Evolutionary conservation across 2,113 vertebrate genomes (phyloP), one percentile per base, ranked within the genome.

Genomic region (Mus pahari): DNA sequence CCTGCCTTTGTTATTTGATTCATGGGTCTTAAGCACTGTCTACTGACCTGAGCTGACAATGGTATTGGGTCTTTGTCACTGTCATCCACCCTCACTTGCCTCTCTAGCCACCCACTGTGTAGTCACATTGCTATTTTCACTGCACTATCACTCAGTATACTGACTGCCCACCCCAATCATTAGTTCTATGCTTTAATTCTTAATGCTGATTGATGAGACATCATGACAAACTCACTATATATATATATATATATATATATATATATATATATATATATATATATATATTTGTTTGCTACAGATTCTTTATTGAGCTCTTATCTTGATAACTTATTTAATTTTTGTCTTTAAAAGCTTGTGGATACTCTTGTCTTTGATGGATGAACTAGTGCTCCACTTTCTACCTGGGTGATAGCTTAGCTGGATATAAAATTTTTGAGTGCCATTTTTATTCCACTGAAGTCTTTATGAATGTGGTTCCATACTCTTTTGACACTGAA

Each of bases 371-470:
- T 8, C 0, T 26, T 36, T 20, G 39, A 64, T 33, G 12, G 24
- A 77, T 70, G 20, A 22, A 2, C 42, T 19, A 1, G 12, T 13
- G 3, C 55, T 86, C 73, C 24, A 7, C 31, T 74, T n/a, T 33
- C 8, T 12, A 81, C 3, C 77, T 24, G 22, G 10, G 24, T 71
- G 71, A 20, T 33, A 79, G 48, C n/a, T 82, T 62, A 66, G 75
- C 86, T 91, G 75, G 92, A 68, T 86, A 91, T 93, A 94, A 91
- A 91, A 93, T 2, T 36, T 58, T 20, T 39, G 19, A 5, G 22
- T 2, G 4, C 16, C 16, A 7, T 87, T 87, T 60, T 77, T 16
- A 64, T 87, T 79, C 28, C 4, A 39, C 3, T 82, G 6, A 70
- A 53, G 45, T 28, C 66, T 91, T 42, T 64, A 31, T 39, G 0